These are phyloP conservation scores for Odontothrips loti DNA, from an alignment of 2,888 invertebrate species.

Conservation along the genomic window DNA sequence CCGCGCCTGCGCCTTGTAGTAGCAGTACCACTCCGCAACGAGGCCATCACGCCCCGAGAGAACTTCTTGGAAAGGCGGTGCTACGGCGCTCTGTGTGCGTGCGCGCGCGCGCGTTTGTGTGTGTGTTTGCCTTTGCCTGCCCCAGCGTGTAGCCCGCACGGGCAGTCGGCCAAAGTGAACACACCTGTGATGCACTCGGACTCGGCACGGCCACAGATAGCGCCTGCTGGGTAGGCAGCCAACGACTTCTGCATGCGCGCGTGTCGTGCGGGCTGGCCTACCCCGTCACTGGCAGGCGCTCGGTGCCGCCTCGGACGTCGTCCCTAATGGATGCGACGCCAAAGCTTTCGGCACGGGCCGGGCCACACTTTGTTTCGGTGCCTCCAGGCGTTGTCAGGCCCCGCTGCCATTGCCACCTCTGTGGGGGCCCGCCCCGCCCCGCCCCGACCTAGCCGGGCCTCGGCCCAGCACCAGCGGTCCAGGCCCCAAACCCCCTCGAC, in stretches of 20 bases:
- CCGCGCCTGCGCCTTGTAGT: neutral
- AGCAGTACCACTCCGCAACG: neutral
- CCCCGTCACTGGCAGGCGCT: neutral
- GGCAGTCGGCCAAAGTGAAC: neutral
- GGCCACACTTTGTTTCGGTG: neutral
- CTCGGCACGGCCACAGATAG: neutral
- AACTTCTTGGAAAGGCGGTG: neutral
- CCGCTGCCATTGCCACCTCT: neutral
- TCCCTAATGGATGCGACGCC: neutral
- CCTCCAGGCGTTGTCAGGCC: neutral
- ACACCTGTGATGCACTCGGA: neutral
- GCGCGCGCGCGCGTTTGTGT: neutral
- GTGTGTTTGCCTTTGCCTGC: neutral
- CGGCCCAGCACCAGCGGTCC: too few relatives aligned
- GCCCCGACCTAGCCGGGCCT: neutral
- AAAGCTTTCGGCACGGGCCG: neutral
- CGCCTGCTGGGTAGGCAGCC: too few relatives aligned
- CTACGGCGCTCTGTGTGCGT: neutral
- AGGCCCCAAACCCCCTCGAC: too few relatives aligned
- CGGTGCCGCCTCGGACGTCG: neutral
- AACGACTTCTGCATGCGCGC: too few relatives aligned
- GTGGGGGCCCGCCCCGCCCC: too few relatives aligned
- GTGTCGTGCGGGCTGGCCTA: too few relatives aligned
- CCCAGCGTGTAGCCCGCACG: neutral
- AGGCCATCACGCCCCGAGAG: neutral